These are phyloP conservation scores for Bombylius major DNA, from an alignment of 2,888 invertebrate species.

Conservation along the genomic window DNA sequence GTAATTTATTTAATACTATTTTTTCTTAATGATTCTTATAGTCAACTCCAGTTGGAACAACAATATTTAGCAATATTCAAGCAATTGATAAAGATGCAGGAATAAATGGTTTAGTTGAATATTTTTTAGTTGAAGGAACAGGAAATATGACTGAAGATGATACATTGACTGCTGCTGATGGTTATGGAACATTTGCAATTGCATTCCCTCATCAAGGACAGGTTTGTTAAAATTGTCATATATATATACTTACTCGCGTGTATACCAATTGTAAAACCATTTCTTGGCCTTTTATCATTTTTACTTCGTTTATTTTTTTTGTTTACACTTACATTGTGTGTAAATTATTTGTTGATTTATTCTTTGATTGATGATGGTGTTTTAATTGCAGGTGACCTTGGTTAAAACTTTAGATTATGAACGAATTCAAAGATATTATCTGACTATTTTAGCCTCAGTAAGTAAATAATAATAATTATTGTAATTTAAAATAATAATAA, in stretches of 20 bases:
- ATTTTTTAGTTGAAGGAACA: slow-evolving; percentile 60
- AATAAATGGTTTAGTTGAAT: slow-evolving; percentile 78
- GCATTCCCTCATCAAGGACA: slow-evolving; percentile 80
- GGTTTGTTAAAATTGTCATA: slow-evolving; percentile 22
- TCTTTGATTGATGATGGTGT: too few relatives aligned
- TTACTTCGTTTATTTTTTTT: too few relatives aligned
- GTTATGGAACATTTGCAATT: slow-evolving; percentile 72
- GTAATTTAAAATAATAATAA: too few relatives aligned
- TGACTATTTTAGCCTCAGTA: slow-evolving; percentile 80
- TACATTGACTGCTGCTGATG: slow-evolving; percentile 57
- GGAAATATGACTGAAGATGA: slow-evolving; percentile 39
- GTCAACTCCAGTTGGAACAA: slow-evolving; percentile 76
- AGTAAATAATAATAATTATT: slow-evolving; percentile 34
- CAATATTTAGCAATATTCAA: slow-evolving; percentile 67
- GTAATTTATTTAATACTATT: background rate
- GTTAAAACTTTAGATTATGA: slow-evolving; percentile 80
- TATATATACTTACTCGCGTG: too few relatives aligned
- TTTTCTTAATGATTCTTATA: slow-evolving; percentile 34
- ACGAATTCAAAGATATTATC: slow-evolving; percentile 71
- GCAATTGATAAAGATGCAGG: slow-evolving; percentile 77
- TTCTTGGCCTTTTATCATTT: too few relatives aligned
- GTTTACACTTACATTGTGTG: too few relatives aligned
- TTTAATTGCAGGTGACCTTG: slow-evolving; percentile 49
- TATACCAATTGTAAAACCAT: too few relatives aligned
- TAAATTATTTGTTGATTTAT: too few relatives aligned